Evolutionary conservation across 2,797 vertebrate species (phyloP), one percentile per base, ranked within the genome.

Genomic region (Chelonia mydas): DNA sequence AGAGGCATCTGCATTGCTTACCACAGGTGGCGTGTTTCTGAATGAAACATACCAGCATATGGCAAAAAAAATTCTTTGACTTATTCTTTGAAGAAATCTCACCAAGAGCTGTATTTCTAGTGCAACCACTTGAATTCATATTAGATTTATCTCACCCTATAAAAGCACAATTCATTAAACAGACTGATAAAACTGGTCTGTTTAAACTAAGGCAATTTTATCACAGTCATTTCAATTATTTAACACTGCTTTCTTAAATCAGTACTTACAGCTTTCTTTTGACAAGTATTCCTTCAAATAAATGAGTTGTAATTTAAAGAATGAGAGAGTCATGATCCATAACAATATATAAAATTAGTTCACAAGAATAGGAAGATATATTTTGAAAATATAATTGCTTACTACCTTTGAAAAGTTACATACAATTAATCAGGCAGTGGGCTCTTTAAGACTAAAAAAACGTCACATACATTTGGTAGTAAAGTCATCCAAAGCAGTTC

Each of bases 131-230:
- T 95, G 97, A 97, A 97, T 97, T 98, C 98, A 92, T 96, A 93
- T 98, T 97, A 98, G 98, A 98, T 98, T 98, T 98, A 98, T 98
- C 96, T 98, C 97, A 98, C 81, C 97, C 97, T 98, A 98, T 98
- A 98, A 98, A 98, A 98, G 97, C 98, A 98, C 98, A 98, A 98
- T 98, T 98, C 98, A 98, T 98, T 98, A 98, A 98, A 98, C 96
- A 98, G 98, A 98, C 96, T 98, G 97, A 98, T 98, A 98, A 98
- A 98, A 98, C 97, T 97, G 97, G 98, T 98, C 98, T 98, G 97
- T 98, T 98, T 98, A 98, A 98, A 98, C 98, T 95, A 98, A 97
- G 98, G 97, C 98, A 98, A 98, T 98, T 98, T 98, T 98, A 98
- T 98, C 98, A 98, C 98, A 98, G 98, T 98, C 98, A 98, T 96